Evolutionary conservation across 2,113 vertebrate species (phyloP), one percentile per base, ranked within the genome.

Genomic region (Nothocercus nigrocapillus): DNA sequence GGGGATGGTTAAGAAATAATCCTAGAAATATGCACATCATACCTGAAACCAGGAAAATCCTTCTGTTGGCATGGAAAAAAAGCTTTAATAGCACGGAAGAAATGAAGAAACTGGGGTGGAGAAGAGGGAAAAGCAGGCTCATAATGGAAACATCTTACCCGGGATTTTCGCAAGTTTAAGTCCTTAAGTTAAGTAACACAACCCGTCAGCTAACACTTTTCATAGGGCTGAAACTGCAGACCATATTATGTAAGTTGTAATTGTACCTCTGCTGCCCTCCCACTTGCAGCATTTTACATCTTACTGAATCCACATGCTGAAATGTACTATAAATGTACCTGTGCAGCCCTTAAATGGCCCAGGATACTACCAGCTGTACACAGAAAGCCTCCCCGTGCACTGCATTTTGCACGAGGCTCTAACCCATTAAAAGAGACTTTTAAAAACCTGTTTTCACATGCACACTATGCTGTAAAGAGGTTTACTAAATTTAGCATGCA

Each of bases 401-500:
- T 28, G n/a, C 76, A 51, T 22, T 83, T 61, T 56, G 22, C 78
- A 49, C 14, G 11, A 85, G 75, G 56, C 15, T 66, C 24, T 40
- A 47, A 62, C 14, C 7, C 34, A n/a, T 21, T 32, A 36, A 89
- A 93, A 83, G 38, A 28, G 64, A 58, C 72, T 88, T 63, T 7
- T 38, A 38, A 53, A 15, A n/a, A 40, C 38, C 42, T 76, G 70
- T 4, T 78, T 94, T 89, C 27, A 63, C 61, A 75, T 3, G 47
- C 34, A 82, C 32, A 70, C 56, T 62, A 86, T 92, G 94, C 93
- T 91, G 67, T 45, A 49, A 94, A 83, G 81, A 56, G 54, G 61
- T 75, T 85, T 95, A 83, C 94, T 97, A 96, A 94, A 91, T 91
- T 91, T 94, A 96, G 93, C 90, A 56, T 0, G 76, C 61, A 95